Conservation (phyloP, 2,113 vertebrate genomes). For the Oreocharis arfaki region DNA sequence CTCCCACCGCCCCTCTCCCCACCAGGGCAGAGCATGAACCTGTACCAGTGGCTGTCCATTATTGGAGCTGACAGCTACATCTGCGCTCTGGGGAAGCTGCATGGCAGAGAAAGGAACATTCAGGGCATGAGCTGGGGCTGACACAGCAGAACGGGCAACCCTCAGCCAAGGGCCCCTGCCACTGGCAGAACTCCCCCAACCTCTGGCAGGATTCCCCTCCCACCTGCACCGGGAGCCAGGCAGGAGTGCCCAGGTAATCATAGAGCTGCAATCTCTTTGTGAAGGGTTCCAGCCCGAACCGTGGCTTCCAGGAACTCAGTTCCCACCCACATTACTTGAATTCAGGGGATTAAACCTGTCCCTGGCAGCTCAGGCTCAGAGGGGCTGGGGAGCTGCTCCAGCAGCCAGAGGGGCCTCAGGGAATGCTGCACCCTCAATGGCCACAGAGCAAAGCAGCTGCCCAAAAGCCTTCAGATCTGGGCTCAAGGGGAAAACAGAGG, state of each 20-base stretch:
- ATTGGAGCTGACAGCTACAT: neutral
- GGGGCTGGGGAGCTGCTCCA: neutral
- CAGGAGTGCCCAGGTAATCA: neutral
- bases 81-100: neutral
- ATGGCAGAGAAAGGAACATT: neutral
- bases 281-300: neutral
- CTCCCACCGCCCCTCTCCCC: neutral
- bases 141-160: neutral
- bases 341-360: neutral
- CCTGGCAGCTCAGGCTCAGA: neutral
- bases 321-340: neutral
- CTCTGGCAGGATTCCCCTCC: neutral
- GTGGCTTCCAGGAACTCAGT: neutral
- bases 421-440: neutral
- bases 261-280: neutral
- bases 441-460: neutral
- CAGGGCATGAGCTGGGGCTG: neutral
- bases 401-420: neutral
- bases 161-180: neutral
- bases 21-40: no score
- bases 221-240: neutral
- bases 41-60: neutral
- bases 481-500: rapidly evolving
- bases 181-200: neutral
- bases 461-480: neutral